Conservation (phyloP, 1,140 invertebrate genomes). For the Chymomyza costata region DNA sequence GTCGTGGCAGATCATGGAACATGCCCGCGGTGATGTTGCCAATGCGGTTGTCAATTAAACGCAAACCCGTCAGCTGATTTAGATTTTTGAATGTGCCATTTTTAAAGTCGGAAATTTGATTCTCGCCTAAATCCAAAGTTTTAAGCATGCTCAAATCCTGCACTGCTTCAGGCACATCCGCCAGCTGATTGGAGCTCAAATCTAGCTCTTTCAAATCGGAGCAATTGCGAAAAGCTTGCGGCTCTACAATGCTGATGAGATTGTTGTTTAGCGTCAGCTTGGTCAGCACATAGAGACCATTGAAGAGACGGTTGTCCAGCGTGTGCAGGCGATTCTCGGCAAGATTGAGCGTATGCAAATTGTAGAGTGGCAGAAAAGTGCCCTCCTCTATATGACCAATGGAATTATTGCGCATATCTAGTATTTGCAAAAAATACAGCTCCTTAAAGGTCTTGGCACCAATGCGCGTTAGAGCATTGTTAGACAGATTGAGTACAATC, state of each 20-base stretch:
- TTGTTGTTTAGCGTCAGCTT: conserved; percentile 88
- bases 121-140: conserved; percentile 88
- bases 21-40: conserved; percentile 83
- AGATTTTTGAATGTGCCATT: conserved; percentile 85
- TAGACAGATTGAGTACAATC: conserved; percentile 82
- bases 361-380: conserved; percentile 87
- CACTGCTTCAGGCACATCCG: conserved; percentile 83
- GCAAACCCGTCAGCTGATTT: conserved; percentile 84
- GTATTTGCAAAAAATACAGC: conserved; percentile 87
- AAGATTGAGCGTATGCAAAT: conserved; percentile 87
- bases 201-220: conserved; percentile 87
- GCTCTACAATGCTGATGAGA: conserved; percentile 82
- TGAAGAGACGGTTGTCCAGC: conserved; percentile 85
- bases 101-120: conserved; percentile 84
- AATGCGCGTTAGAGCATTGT: conserved; percentile 81
- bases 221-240: conserved; percentile 88
- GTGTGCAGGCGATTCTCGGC: conserved; percentile 85
- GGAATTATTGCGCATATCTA: conserved; percentile 87
- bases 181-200: conserved; percentile 87
- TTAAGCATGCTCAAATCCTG: conserved; percentile 84
- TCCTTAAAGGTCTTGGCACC: conserved; percentile 85
- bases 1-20: conserved; percentile 82
- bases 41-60: conserved; percentile 88
- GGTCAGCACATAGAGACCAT: conserved; percentile 88
- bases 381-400: conserved; percentile 85